phyloP scores from a whole-genome alignment of 1,140 invertebrate species.

The Helicoverpa armigera region DNA sequence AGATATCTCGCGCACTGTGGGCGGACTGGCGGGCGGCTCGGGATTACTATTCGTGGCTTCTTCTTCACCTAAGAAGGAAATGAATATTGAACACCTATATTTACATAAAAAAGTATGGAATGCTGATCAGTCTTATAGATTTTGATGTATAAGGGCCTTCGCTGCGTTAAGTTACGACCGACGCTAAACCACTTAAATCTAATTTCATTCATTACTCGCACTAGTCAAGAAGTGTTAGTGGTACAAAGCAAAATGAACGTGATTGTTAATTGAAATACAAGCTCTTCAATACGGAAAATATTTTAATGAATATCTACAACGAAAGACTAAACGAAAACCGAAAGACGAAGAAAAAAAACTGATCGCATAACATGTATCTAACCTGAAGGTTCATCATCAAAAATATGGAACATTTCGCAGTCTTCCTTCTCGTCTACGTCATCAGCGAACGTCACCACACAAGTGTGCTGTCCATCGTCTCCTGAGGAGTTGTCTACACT shows the following conservation, averaged over 20 bases:
- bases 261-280: too few relatives aligned
- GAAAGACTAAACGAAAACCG: too few relatives aligned
- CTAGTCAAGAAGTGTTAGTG: too few relatives aligned
- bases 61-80: slow-evolving; percentile 52
- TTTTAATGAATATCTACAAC: too few relatives aligned
- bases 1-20: slow-evolving; percentile 67
- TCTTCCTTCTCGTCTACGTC: slow-evolving; percentile 54
- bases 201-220: too few relatives aligned
- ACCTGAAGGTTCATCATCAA: slow-evolving; percentile 68
- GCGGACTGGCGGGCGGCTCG: slow-evolving; percentile 58
- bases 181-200: too few relatives aligned
- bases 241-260: too few relatives aligned
- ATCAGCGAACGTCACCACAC: slow-evolving; percentile 59
- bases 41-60: slow-evolving; percentile 56
- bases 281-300: too few relatives aligned
- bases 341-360: too few relatives aligned
- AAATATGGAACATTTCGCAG: slow-evolving; percentile 64
- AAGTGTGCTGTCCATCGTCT: slow-evolving; percentile 55
- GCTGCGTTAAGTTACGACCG: too few relatives aligned
- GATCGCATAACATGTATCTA: too few relatives aligned
- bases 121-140: background rate
- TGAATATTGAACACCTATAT: background rate
- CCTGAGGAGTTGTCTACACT: slow-evolving; percentile 15
- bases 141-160: background rate
- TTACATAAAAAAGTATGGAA: background rate